These are phyloP conservation scores for Gnathonemus longibarbis DNA, from an alignment of 2,113 vertebrate genomes.

Conservation along the genomic window DNA sequence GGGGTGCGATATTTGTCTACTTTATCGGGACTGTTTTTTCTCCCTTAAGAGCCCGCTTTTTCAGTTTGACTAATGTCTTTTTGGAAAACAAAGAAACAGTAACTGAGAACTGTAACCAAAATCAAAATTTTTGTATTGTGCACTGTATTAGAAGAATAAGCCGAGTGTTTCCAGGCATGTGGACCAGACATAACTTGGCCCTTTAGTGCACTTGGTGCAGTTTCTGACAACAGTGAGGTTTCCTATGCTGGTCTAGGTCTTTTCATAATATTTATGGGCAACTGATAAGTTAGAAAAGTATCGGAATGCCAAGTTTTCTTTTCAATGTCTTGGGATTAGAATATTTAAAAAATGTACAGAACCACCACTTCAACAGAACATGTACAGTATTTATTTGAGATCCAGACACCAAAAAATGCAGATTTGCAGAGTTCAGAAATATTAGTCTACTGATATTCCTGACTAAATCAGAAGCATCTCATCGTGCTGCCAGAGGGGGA, in stretches of 20 bases:
- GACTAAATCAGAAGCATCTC: not conserved
- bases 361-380: not conserved
- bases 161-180: not conserved
- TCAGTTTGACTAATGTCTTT: not conserved
- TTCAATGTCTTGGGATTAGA: not conserved
- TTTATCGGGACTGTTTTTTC: not conserved
- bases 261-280: not conserved
- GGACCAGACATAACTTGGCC: not conserved
- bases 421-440: not conserved
- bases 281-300: not conserved
- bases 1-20: conserved; percentile 3
- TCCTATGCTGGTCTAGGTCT: not conserved
- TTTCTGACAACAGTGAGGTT: not conserved
- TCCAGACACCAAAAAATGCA: not conserved
- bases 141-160: not conserved
- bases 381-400: not conserved
- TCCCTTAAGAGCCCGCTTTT: not conserved
- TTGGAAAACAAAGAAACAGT: not conserved
- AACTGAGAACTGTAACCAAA: not conserved
- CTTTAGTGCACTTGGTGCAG: not conserved
- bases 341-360: not conserved
- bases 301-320: not conserved
- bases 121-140: not conserved
- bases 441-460: not conserved
- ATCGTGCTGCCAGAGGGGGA: not conserved